Evolutionary conservation across 2,888 invertebrate genomes (phyloP).

Genomic region (Agrochola circellaris): DNA sequence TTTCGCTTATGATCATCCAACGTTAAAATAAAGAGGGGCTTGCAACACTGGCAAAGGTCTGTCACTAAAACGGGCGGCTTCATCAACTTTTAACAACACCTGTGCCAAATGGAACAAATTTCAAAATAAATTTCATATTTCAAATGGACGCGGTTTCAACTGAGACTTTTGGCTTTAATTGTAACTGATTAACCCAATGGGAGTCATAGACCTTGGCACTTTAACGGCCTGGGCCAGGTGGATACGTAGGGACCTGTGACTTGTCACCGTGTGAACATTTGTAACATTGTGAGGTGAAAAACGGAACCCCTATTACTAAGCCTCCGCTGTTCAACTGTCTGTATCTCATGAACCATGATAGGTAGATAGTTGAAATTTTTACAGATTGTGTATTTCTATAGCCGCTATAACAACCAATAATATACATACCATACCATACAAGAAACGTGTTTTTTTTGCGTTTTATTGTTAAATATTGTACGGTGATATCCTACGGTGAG

Average conservation of each 20-base stretch:
- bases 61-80: background rate
- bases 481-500: too few relatives aligned
- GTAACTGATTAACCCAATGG: slow-evolving; percentile 30
- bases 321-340: too few relatives aligned
- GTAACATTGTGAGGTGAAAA: background rate
- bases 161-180: slow-evolving; percentile 29
- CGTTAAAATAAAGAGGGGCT: background rate
- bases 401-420: too few relatives aligned
- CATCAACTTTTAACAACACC: slow-evolving; percentile 17
- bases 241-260: background rate
- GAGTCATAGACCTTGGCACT: slow-evolving; percentile 13
- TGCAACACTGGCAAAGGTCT: background rate
- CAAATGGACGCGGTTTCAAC: slow-evolving; percentile 19
- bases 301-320: too few relatives aligned
- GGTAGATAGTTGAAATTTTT: too few relatives aligned
- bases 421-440: too few relatives aligned
- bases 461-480: too few relatives aligned
- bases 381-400: too few relatives aligned
- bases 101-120: slow-evolving; percentile 28
- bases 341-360: too few relatives aligned
- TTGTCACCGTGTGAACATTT: background rate
- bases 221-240: background rate
- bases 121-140: too few relatives aligned
- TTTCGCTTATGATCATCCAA: background rate
- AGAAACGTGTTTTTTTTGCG: too few relatives aligned